phyloP scores from a whole-genome alignment of 1,140 invertebrate genomes.

The Trachymyrmex septentrionalis region DNA sequence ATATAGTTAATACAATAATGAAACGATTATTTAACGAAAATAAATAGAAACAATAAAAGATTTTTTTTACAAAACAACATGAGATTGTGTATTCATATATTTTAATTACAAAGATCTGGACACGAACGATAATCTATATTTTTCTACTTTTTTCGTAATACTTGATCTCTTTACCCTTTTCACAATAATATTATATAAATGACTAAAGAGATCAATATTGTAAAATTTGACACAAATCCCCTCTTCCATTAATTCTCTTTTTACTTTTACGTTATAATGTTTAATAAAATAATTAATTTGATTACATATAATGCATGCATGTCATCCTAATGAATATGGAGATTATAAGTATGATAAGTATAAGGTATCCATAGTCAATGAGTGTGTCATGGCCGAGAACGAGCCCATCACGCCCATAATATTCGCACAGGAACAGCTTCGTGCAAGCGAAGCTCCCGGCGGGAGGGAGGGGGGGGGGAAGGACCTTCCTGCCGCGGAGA shows the following conservation, averaged over 20 bases:
- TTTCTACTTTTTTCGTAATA: not conserved
- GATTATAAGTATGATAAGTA: constrained; percentile 8
- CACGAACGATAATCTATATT: too few relatives aligned
- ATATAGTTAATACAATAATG: too few relatives aligned
- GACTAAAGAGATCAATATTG: not conserved
- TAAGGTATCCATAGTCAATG: constrained; percentile 1
- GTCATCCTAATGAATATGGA: not conserved
- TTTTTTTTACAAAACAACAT: too few relatives aligned
- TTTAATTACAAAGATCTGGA: too few relatives aligned
- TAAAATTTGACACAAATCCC: not conserved
- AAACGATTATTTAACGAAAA: too few relatives aligned
- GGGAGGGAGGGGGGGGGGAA: not conserved
- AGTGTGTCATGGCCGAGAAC: constrained; percentile 16
- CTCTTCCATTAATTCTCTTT: not conserved
- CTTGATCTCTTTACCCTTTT: not conserved
- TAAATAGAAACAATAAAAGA: too few relatives aligned
- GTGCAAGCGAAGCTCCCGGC: not conserved
- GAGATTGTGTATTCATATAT: too few relatives aligned
- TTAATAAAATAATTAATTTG: constrained; percentile 21
- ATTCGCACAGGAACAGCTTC: constrained; percentile 11
- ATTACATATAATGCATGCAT: not conserved
- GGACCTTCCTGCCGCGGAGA: constrained; percentile 43
- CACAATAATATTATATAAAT: not conserved
- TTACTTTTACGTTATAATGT: not conserved
- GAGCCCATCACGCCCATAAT: constrained; percentile 9